Evolutionary conservation across 2,113 vertebrate species (phyloP).

Genomic region (Colius striatus): DNA sequence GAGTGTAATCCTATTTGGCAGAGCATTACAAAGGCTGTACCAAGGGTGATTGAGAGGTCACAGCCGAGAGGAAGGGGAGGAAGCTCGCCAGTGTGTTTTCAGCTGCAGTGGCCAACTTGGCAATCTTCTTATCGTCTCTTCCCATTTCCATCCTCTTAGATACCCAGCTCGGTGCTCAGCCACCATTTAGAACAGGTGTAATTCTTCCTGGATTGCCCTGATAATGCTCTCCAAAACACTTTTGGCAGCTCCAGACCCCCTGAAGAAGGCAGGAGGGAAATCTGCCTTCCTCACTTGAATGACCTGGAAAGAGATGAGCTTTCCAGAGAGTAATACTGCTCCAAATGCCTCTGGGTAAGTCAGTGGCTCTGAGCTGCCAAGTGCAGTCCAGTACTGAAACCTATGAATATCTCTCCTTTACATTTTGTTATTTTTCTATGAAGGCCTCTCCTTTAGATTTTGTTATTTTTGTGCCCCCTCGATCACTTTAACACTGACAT

Average conservation of each 20-base stretch:
- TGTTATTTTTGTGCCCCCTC: not conserved
- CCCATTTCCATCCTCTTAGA: not conserved
- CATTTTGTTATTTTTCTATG: not conserved
- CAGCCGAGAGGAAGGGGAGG: not conserved
- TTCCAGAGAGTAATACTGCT: not conserved
- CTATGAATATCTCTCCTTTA: not conserved
- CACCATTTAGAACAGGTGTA: not conserved
- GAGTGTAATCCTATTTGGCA: slow-evolving; percentile 28
- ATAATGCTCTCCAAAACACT: not conserved
- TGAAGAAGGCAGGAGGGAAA: not conserved
- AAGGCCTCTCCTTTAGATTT: not conserved
- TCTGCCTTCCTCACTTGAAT: not conserved
- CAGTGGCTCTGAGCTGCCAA: not conserved
- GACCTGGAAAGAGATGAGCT: not conserved
- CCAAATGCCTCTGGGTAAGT: not conserved
- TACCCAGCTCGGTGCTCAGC: not conserved
- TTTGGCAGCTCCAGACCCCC: not conserved
- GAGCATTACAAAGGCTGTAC: not conserved
- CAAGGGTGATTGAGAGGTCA: not conserved
- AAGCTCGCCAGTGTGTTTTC: not conserved
- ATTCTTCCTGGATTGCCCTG: not conserved
- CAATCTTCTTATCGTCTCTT: not conserved
- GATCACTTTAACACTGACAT: not conserved
- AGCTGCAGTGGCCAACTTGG: not conserved
- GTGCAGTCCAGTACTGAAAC: not conserved